Percentiles rank a stretch among this genome's conserved stretches.
Evolutionary conservation across 2,113 vertebrate species (phyloP).

Genomic region (Bubo blakistoni): DNA sequence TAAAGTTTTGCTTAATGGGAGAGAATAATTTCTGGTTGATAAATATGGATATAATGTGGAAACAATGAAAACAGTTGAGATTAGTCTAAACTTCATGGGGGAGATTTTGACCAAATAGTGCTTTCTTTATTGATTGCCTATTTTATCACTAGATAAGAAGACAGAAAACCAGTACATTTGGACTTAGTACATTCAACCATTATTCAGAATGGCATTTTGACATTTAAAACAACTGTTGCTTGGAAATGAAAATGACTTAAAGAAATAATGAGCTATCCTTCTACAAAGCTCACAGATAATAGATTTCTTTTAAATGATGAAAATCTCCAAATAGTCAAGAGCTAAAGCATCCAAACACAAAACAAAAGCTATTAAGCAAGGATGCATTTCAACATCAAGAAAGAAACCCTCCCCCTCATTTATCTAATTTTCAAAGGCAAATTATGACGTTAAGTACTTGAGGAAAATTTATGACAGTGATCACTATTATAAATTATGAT

Average conservation of each 20-base stretch:
- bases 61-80: conserved; percentile 23
- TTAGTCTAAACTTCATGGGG: not conserved
- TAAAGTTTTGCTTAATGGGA: not conserved
- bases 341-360: not conserved
- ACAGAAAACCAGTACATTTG: not conserved
- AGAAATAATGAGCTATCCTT: not conserved
- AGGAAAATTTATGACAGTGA: not conserved
- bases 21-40: conserved; percentile 22
- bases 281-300: not conserved
- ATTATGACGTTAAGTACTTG: not conserved
- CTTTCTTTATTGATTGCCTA: not conserved
- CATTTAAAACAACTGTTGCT: not conserved
- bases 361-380: not conserved
- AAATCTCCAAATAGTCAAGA: not conserved
- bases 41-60: conserved; percentile 40
- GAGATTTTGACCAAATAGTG: not conserved
- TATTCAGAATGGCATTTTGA: not conserved
- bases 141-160: not conserved
- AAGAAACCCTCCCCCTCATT: not conserved
- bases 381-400: conserved; percentile 1
- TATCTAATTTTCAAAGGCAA: not conserved
- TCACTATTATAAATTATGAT: not conserved
- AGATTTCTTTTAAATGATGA: not conserved
- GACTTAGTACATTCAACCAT: not conserved
- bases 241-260: not conserved